These are phyloP conservation scores for Oncopeltus fasciatus DNA, from an alignment of 1,140 invertebrate genomes.

Conservation along the genomic window DNA sequence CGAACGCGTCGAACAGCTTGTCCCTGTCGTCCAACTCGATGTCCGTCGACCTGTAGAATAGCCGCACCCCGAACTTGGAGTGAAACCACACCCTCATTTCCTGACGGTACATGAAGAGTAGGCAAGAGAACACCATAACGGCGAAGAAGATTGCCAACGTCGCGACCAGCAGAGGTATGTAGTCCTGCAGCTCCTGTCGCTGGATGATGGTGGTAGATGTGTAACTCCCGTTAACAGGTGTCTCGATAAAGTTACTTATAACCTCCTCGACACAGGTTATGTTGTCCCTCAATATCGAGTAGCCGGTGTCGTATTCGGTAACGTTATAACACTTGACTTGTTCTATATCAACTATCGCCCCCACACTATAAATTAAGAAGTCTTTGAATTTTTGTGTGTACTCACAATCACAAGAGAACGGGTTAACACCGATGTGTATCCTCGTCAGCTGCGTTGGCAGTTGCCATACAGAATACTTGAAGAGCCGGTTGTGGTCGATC, in stretches of 20 bases:
- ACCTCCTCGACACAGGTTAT: slow-evolving; percentile 25
- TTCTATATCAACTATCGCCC: slow-evolving; percentile 45
- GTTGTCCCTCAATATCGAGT: slow-evolving; percentile 32
- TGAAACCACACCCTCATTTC: slow-evolving; percentile 81
- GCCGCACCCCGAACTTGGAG: slow-evolving; percentile 68
- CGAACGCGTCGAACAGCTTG: slow-evolving; percentile 84
- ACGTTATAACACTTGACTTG: slow-evolving; percentile 48
- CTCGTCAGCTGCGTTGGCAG: slow-evolving; percentile 47
- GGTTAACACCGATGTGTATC: slow-evolving; percentile 58
- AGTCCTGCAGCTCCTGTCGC: slow-evolving; percentile 56
- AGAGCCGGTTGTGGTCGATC: slow-evolving; percentile 63
- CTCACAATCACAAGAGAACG: slow-evolving; percentile 78
- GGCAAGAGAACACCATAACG: slow-evolving; percentile 49
- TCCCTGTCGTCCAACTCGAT: slow-evolving; percentile 64
- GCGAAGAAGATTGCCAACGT: slow-evolving; percentile 55
- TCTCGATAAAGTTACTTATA: slow-evolving; percentile 30
- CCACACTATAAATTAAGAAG: slow-evolving; percentile 49
- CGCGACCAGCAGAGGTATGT: slow-evolving; percentile 58
- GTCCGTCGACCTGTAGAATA: slow-evolving; percentile 59
- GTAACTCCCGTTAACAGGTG: slow-evolving; percentile 47
- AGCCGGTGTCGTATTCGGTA: slow-evolving; percentile 41
- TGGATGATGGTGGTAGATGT: slow-evolving; percentile 54
- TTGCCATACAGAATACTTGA: slow-evolving; percentile 59
- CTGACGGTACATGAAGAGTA: slow-evolving; percentile 68
- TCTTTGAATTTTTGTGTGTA: slow-evolving; percentile 64